These are phyloP conservation scores for Pollenia angustigena DNA, from an alignment of 2,888 invertebrate genomes.

Conservation along the genomic window DNA sequence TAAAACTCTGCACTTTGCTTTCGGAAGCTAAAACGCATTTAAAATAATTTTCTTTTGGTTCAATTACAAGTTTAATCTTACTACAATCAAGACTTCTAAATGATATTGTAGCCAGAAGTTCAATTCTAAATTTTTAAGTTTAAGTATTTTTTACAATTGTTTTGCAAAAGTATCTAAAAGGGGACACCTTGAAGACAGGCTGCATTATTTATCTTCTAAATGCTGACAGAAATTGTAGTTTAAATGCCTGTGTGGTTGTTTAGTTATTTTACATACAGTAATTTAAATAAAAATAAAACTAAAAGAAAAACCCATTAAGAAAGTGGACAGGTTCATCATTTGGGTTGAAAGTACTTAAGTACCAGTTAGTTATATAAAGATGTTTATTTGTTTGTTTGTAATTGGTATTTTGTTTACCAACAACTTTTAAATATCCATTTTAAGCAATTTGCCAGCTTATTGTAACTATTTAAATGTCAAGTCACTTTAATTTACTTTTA, in stretches of 20 bases:
- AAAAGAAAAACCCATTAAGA: conserved; percentile 28
- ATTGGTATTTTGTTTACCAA: background rate
- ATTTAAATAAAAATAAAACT: conserved; percentile 27
- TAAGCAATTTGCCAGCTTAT: background rate
- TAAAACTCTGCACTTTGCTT: no score
- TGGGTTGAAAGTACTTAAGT: conserved; percentile 51
- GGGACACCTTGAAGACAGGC: no score
- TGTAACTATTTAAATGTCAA: no score
- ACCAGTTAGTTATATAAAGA: conserved; percentile 53
- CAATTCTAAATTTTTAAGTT: no score
- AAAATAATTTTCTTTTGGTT: no score
- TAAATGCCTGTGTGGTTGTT: background rate
- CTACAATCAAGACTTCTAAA: no score
- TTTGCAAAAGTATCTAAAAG: no score
- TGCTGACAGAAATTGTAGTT: background rate
- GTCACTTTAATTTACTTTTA: no score
- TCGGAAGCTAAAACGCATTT: no score
- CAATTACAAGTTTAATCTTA: no score
- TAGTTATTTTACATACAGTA: conserved; percentile 22
- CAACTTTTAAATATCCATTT: background rate
- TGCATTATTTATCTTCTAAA: background rate
- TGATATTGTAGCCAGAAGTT: no score
- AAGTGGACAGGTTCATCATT: conserved; percentile 53
- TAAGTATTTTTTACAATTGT: no score
- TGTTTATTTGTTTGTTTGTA: conserved; percentile 11